Percentiles rank a stretch among this genome's conserved stretches.
Evolutionary conservation across 2,113 vertebrate genomes (phyloP).

Genomic region (Sminthopsis crassicaudata): DNA sequence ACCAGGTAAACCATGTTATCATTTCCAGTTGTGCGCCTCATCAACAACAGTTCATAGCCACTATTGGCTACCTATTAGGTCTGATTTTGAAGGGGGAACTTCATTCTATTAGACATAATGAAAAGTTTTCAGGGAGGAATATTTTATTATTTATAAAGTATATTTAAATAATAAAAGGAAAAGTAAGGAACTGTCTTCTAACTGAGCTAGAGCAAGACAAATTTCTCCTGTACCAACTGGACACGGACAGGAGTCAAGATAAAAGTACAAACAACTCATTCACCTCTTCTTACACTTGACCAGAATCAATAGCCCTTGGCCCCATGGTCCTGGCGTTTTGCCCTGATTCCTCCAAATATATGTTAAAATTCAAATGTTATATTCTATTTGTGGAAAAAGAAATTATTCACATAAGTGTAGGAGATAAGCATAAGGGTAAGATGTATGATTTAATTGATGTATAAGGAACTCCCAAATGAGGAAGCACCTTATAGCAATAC

Average conservation of each 20-base stretch:
- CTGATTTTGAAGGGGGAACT: neutral
- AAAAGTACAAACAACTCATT: neutral
- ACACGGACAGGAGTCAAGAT: neutral
- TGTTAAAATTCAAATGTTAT: neutral
- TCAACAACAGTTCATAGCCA: neutral
- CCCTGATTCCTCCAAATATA: neutral
- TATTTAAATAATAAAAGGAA: neutral
- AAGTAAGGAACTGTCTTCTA: neutral
- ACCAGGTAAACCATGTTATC: conserved; percentile 35
- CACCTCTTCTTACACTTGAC: neutral
- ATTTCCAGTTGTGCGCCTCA: neutral
- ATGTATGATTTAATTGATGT: neutral
- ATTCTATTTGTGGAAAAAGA: neutral
- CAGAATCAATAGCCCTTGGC: conserved; percentile 16
- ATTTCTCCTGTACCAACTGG: neutral
- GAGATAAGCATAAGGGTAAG: neutral
- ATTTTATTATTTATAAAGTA: conserved; percentile 39
- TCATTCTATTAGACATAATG: conserved; percentile 23
- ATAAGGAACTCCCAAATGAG: neutral
- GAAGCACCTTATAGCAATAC: neutral
- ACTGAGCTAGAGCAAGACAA: neutral
- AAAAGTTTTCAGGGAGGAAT: conserved; percentile 7
- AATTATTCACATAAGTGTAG: neutral
- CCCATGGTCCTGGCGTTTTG: neutral
- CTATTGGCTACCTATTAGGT: neutral